These are phyloP conservation scores for Gordius sp. DNA, from an alignment of 2,888 invertebrate genomes.

Conservation along the genomic window DNA sequence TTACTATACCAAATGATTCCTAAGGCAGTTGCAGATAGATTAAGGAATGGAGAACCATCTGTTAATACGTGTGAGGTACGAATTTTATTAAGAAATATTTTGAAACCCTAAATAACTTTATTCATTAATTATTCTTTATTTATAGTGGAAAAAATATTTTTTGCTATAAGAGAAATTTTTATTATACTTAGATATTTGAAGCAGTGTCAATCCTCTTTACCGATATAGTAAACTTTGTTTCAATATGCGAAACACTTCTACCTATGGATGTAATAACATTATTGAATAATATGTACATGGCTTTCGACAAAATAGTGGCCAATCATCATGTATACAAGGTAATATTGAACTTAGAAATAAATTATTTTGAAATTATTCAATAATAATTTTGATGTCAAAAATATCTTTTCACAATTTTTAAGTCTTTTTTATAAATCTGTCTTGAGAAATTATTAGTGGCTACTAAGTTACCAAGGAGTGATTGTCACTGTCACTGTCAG, in stretches of 20 bases:
- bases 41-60: constrained; percentile 72
- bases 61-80: constrained; percentile 79
- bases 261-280: constrained; percentile 93
- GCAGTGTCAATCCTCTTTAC: constrained; percentile 82
- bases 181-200: constrained; percentile 54
- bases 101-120: background rate
- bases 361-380: too few species aligned
- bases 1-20: constrained; percentile 95
- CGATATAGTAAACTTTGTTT: constrained; percentile 86
- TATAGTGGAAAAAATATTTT: constrained; percentile 10
- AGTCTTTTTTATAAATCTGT: too few species aligned
- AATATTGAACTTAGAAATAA: too few species aligned
- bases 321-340: constrained; percentile 80
- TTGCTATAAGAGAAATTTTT: constrained; percentile 13
- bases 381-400: too few species aligned
- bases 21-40: constrained; percentile 71
- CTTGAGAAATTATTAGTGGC: too few species aligned
- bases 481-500: too few species aligned
- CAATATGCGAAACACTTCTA: constrained; percentile 73
- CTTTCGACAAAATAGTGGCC: constrained; percentile 68
- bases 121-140: background rate
- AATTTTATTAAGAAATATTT: background rate
- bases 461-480: too few species aligned
- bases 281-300: constrained; percentile 56
- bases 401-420: too few species aligned